These are phyloP conservation scores for Coreius guichenoti DNA, from an alignment of 2,797 vertebrate species.

Conservation along the genomic window DNA sequence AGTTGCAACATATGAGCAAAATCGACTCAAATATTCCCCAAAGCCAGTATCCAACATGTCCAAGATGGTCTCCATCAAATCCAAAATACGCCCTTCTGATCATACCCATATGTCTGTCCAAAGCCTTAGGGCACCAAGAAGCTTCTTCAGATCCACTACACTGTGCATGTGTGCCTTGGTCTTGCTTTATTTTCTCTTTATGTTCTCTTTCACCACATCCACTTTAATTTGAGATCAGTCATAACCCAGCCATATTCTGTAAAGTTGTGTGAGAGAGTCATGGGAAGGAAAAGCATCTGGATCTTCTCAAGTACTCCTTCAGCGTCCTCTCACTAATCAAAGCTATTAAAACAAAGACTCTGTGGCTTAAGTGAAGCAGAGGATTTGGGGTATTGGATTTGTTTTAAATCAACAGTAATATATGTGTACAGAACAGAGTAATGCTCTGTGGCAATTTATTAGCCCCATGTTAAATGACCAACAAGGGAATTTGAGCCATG, in stretches of 20 bases:
- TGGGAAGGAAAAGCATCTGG: constrained; percentile 61
- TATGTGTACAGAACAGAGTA: constrained; percentile 50
- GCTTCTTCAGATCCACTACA: constrained; percentile 31
- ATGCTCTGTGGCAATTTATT: constrained; percentile 47
- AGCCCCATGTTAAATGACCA: constrained; percentile 52
- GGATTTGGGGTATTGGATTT: constrained; percentile 39
- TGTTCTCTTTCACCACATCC: constrained; percentile 11
- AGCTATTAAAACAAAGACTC: constrained; percentile 61
- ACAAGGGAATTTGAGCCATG: constrained; percentile 30
- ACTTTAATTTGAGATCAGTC: constrained; percentile 25
- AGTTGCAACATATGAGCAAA: constrained; percentile 28
- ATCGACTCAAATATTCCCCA: constrained; percentile 13
- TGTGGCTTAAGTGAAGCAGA: constrained; percentile 36
- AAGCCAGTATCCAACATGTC: constrained; percentile 30
- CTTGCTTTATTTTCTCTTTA: constrained; percentile 21
- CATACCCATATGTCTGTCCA: constrained; percentile 24
- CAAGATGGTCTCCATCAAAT: constrained; percentile 40
- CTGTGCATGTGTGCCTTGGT: constrained; percentile 12
- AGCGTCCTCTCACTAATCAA: constrained; percentile 60
- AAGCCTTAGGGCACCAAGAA: constrained; percentile 21
- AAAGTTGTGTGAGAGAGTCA: constrained; percentile 45
- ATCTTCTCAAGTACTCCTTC: constrained; percentile 59
- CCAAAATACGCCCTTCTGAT: constrained; percentile 51
- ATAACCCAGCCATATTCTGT: constrained; percentile 50
- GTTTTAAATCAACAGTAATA: constrained; percentile 43